Evolutionary conservation across 2,797 vertebrate genomes (phyloP).

Genomic region (Lutjanus campechanus): DNA sequence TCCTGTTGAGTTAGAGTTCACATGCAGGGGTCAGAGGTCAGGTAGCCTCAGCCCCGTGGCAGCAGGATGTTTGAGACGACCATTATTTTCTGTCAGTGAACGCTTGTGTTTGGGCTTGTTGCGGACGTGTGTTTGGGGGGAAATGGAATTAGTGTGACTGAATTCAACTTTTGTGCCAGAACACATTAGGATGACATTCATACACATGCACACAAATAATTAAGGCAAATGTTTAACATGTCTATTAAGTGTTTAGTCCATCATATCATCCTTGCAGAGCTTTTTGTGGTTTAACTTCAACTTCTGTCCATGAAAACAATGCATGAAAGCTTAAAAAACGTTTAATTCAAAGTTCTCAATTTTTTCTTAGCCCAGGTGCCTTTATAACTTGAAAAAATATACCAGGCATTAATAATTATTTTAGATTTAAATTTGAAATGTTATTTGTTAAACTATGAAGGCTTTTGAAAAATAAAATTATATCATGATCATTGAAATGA

Average conservation of each 20-base stretch:
- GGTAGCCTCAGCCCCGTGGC: slow-evolving; percentile 51
- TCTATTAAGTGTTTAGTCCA: background rate
- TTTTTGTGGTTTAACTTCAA: slow-evolving; percentile 14
- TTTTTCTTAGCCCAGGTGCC: no score
- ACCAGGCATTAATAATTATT: no score
- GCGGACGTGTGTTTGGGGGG: slow-evolving; percentile 52
- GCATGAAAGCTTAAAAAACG: background rate
- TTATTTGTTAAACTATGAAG: no score
- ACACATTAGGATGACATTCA: slow-evolving; percentile 13
- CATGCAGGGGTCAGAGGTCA: slow-evolving; percentile 74
- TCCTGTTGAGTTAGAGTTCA: slow-evolving; percentile 66
- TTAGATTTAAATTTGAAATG: no score
- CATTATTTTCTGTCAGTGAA: slow-evolving; percentile 59
- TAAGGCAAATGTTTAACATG: background rate
- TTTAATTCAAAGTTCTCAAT: background rate
- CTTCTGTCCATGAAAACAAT: slow-evolving; percentile 6
- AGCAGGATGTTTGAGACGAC: slow-evolving; percentile 61
- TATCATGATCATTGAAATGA: no score
- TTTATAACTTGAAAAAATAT: no score
- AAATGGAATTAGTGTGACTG: slow-evolving; percentile 56
- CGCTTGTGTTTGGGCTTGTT: slow-evolving; percentile 55
- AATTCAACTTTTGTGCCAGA: slow-evolving; percentile 43
- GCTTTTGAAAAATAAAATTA: no score
- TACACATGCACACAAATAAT: slow-evolving; percentile 8
- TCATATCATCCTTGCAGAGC: background rate